phyloP scores from a whole-genome alignment of 2,888 invertebrate genomes.

The Dorcus parallelipipedus region DNA sequence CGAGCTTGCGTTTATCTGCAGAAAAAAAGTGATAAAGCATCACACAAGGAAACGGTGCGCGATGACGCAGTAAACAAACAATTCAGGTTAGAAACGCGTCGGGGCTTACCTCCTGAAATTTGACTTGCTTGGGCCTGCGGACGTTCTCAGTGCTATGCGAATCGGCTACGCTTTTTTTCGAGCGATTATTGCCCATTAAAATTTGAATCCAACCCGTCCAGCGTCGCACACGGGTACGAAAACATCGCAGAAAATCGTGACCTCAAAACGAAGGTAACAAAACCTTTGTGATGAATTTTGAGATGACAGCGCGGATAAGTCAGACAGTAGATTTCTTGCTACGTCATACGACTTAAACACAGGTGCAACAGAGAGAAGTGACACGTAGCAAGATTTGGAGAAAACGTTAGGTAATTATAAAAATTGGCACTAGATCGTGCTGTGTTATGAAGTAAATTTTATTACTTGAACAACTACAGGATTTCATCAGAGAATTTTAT shows the following conservation, averaged over 20 bases:
- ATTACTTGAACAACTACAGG: background rate
- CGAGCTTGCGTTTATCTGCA: constrained; percentile 57
- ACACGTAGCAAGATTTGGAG: background rate
- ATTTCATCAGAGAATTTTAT: too few relatives aligned
- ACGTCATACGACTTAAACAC: constrained; percentile 1
- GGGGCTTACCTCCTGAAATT: constrained; percentile 41
- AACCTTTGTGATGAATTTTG: constrained; percentile 36
- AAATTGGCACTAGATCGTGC: constrained; percentile 4
- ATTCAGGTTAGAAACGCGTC: constrained; percentile 32
- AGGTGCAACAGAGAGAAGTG: background rate
- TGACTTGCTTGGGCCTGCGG: constrained; percentile 36
- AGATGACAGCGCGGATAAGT: constrained; percentile 11
- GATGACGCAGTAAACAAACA: constrained; percentile 43
- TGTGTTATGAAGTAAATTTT: background rate
- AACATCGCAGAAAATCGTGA: constrained; percentile 29
- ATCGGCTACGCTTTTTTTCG: constrained; percentile 33
- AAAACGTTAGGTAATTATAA: background rate
- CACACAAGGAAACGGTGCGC: constrained; percentile 19
- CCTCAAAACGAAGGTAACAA: constrained; percentile 39
- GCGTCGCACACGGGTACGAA: constrained; percentile 5
- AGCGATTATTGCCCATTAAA: constrained; percentile 47
- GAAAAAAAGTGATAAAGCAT: constrained; percentile 18
- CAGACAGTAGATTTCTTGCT: background rate
- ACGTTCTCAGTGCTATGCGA: constrained; percentile 36
- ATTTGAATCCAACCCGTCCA: constrained; percentile 18